Evolutionary conservation across 2,113 vertebrate species (phyloP).

Genomic region (Lathamus discolor): DNA sequence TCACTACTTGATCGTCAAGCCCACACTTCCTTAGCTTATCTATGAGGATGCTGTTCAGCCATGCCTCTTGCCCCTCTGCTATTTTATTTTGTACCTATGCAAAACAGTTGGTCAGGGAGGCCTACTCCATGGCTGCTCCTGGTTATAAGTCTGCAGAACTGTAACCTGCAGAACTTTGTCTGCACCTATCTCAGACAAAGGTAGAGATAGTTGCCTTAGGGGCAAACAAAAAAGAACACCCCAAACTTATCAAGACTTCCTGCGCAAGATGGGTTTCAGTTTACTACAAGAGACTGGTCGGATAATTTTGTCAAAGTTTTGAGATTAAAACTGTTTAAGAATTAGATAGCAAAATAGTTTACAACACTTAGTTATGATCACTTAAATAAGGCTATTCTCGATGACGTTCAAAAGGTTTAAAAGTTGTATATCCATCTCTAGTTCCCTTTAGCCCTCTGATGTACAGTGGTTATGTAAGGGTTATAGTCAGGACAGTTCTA

Average conservation of each 20-base stretch:
- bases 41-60: too few species aligned
- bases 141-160: background rate
- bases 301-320: background rate
- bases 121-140: background rate
- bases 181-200: background rate
- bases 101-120: background rate
- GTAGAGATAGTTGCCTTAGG: background rate
- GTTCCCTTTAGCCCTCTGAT: background rate
- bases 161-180: background rate
- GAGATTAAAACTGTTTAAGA: background rate
- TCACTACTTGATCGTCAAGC: too few species aligned
- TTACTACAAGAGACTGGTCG: background rate
- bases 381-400: background rate
- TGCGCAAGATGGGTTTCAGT: background rate
- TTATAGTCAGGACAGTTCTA: background rate
- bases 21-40: background rate
- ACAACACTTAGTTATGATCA: background rate
- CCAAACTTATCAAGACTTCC: background rate
- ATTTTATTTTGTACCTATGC: background rate
- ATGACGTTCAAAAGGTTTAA: background rate
- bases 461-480: background rate
- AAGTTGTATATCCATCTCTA: background rate
- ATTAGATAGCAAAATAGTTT: background rate
- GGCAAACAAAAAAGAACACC: background rate
- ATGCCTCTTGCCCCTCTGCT: background rate